Evolutionary conservation across 2,888 invertebrate species (phyloP).

Genomic region (Idaea dimidiata): DNA sequence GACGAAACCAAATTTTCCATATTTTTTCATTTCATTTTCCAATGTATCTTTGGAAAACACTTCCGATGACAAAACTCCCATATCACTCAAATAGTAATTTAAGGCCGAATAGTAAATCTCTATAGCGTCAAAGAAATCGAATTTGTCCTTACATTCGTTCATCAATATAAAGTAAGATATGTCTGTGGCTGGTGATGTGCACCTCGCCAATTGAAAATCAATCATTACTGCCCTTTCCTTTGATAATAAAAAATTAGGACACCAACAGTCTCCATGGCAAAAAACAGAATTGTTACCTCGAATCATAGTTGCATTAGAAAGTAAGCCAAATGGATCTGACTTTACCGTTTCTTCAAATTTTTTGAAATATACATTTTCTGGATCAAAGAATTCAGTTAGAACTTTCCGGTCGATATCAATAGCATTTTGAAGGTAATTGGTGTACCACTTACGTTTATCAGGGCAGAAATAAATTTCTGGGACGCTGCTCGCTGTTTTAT

Average conservation of each 20-base stretch:
- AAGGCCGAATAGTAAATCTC: constrained; percentile 42
- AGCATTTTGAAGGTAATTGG: constrained; percentile 40
- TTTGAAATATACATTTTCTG: constrained; percentile 42
- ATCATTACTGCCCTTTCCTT: constrained; percentile 41
- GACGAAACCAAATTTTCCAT: constrained; percentile 47
- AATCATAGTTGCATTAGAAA: constrained; percentile 33
- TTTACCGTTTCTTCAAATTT: constrained; percentile 41
- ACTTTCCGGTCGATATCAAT: constrained; percentile 41
- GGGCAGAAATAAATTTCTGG: constrained; percentile 48
- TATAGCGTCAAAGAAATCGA: constrained; percentile 43
- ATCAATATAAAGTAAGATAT: constrained; percentile 41
- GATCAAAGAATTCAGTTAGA: constrained; percentile 40
- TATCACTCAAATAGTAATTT: constrained; percentile 45
- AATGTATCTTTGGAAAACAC: constrained; percentile 40
- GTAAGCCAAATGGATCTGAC: constrained; percentile 43
- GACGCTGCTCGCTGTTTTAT: constrained; percentile 33
- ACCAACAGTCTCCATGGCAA: constrained; percentile 58
- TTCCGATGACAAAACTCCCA: constrained; percentile 39
- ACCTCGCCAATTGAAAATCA: constrained; percentile 54
- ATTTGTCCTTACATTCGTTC: constrained; percentile 32
- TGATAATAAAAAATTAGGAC: constrained; percentile 48
- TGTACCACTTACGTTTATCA: constrained; percentile 44
- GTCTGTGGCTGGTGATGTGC: constrained; percentile 48
- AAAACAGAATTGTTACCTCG: constrained; percentile 40
- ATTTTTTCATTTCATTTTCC: constrained; percentile 43